These are phyloP conservation scores for Ephialtes manifestator DNA, from an alignment of 2,888 invertebrate species.

Conservation along the genomic window DNA sequence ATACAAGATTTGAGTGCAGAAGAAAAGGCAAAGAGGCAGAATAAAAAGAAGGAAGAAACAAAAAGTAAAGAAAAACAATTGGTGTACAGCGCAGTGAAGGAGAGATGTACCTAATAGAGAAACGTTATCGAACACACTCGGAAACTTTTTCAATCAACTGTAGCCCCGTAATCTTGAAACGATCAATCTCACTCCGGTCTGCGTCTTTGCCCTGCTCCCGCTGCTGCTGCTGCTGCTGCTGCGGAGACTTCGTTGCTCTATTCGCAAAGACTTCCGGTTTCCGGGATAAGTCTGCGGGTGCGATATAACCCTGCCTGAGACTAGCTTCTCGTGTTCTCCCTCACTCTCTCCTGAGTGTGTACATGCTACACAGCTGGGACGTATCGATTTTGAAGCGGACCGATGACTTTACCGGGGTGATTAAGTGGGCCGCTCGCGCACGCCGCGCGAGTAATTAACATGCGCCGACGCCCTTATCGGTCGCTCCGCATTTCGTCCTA, in stretches of 20 bases:
- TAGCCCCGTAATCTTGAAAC: constrained; percentile 54
- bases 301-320: constrained; percentile 11
- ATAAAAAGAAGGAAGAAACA: not conserved
- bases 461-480: constrained; percentile 72
- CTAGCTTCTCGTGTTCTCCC: not conserved
- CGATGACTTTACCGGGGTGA: constrained; percentile 72
- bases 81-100: not conserved
- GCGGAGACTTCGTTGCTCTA: constrained; percentile 3
- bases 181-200: constrained; percentile 41
- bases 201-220: constrained; percentile 23
- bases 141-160: constrained; percentile 55
- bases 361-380: constrained; percentile 48
- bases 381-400: constrained; percentile 70
- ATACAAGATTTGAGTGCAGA: constrained; percentile 2
- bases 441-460: constrained; percentile 74
- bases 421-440: constrained; percentile 65
- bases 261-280: constrained; percentile 50
- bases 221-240: not conserved
- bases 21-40: not conserved
- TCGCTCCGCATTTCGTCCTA: constrained; percentile 60
- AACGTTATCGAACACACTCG: constrained; percentile 44
- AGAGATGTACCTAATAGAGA: constrained; percentile 30
- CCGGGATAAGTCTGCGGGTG: constrained; percentile 42
- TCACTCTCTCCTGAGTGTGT: not conserved
- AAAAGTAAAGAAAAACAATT: not conserved